Evolutionary conservation across 37 sponge, comb jelly and placozoan genomes (phyloP), one percentile per base, ranked within the genome.

Genomic region (Petrosia ficiformis): DNA sequence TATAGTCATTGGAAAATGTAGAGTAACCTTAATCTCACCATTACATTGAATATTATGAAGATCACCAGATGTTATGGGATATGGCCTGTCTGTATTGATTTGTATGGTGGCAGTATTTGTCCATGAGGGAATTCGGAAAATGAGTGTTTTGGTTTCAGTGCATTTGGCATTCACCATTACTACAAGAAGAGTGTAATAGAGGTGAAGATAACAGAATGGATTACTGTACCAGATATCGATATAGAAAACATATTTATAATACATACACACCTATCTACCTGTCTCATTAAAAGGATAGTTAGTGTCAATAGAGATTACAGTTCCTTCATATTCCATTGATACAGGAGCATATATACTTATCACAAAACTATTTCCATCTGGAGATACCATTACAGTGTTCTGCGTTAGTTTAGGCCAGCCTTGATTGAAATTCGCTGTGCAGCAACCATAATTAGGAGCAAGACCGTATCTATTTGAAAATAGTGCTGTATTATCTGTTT

Each of bases 391-490:
- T 57, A 90, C 69, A 44, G 80, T n/a, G 34, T 84, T 68, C 58
- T 84, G 76, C 0, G 68, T 56, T 44, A 77, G 84, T 82, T 90
- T 90, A 14, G 90, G 90, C 90, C 90, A 90, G 52, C 90, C 90
- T 70, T 90, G 90, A 77, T 90, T 90, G 67, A 90, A 90, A 37
- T 90, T 90, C 25, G 85, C 90, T 8, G 90, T 90, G 65, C 90
- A 90, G 68, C 90, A 90, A n/a, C 90, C 90, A 65, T 90, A 90
- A 76, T 90, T 90, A 2, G 90, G 90, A 44, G 78, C 81, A 36
- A 90, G 82, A 3, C 90, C 90, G 72, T 68, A 88, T 6, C 88
- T 87, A 39, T 5, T n/a, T 1, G 4, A 28, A 33, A 42, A 10
- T 22, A 42, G 25, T 8, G 26, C 8, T 41, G 8, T 21, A 65